A percentile compares a stretch with the other conserved stretches of the same genome.
phyloP scores from a whole-genome alignment of 2,113 vertebrate species.

The Formicarius rufipectus region DNA sequence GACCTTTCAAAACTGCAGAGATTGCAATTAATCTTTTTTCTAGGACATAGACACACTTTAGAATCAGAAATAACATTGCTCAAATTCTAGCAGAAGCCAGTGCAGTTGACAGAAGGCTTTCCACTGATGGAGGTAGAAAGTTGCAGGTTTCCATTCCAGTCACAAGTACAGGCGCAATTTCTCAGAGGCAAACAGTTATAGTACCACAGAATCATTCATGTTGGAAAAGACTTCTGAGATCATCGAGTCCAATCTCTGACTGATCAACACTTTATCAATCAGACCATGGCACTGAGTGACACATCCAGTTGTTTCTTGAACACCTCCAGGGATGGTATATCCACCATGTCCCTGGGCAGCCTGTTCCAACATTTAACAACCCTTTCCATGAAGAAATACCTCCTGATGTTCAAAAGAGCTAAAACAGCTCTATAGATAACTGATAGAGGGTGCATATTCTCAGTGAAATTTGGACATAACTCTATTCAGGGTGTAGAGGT shows the following conservation, averaged over 20 bases:
- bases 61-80: not conserved
- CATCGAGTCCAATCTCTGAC: not conserved
- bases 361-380: rapidly evolving
- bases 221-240: not conserved
- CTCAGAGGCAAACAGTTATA: not conserved
- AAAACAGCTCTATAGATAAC: not conserved
- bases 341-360: not conserved
- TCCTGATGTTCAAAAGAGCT: not conserved
- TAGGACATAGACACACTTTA: not conserved
- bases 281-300: not conserved
- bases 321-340: not conserved
- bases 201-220: not conserved
- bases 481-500: not conserved
- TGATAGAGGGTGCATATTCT: not conserved
- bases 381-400: not conserved
- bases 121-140: not conserved
- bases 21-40: not conserved
- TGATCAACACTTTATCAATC: not conserved
- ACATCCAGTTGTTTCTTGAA: not conserved
- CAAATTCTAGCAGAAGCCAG: not conserved
- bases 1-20: not conserved
- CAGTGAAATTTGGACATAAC: not conserved
- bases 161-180: not conserved
- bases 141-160: not conserved
- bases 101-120: not conserved